Conservation (phyloP, 2,888 invertebrate species). For the Pandemis heparana region DNA sequence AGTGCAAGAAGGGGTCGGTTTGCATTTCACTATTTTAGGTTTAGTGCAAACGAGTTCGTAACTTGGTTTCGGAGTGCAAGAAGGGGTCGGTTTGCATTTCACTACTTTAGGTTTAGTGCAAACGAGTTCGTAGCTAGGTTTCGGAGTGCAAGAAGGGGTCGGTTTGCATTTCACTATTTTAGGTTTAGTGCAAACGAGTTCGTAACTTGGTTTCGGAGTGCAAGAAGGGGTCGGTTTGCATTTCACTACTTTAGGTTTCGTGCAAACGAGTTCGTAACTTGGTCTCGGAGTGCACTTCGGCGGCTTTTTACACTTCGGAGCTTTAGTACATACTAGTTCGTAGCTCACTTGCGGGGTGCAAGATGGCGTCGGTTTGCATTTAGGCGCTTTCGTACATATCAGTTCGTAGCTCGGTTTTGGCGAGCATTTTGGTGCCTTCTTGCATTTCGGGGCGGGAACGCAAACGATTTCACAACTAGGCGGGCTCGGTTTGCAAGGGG, state of each 20-base stretch:
- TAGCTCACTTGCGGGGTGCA: not conserved
- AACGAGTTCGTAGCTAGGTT: no score
- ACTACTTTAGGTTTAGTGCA: no score
- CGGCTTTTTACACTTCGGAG: not conserved
- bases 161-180: not conserved
- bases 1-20: not conserved
- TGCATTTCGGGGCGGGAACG: no score
- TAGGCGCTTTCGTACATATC: not conserved
- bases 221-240: not conserved
- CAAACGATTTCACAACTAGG: not conserved
- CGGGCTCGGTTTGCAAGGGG: not conserved
- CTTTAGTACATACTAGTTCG: not conserved
- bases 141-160: not conserved
- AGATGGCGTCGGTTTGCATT: not conserved
- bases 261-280: not conserved
- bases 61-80: not conserved
- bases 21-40: not conserved
- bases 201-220: not conserved
- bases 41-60: not conserved
- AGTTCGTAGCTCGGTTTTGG: not conserved
- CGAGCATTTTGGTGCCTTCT: not conserved
- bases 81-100: no score
- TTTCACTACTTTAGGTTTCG: no score
- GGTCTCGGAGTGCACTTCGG: not conserved
- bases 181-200: not conserved